Percentiles rank a stretch among this genome's conserved stretches.
phyloP scores from a whole-genome alignment of 2,888 invertebrate genomes.

The Ochropleura plecta region DNA sequence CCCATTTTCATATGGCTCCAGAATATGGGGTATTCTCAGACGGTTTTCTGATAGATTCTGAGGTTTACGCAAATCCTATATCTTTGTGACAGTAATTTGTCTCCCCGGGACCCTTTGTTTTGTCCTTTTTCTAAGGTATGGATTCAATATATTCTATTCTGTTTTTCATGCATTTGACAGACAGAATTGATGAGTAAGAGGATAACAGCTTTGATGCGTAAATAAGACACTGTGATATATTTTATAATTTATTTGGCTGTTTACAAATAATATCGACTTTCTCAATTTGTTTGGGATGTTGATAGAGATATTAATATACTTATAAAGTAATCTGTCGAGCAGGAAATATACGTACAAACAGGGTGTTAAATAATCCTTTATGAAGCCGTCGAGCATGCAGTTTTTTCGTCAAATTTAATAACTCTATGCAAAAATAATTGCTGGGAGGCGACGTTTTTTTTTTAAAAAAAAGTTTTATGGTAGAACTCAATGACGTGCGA shows the following conservation, averaged over 20 bases:
- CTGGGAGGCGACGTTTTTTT: no score
- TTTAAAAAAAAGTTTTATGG: no score
- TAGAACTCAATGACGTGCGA: no score
- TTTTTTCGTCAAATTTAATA: no score
- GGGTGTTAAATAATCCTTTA: no score
- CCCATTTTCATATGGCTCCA: conserved; percentile 69
- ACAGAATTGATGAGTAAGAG: conserved; percentile 42
- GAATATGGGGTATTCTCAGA: conserved; percentile 63
- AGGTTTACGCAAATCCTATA: conserved; percentile 69
- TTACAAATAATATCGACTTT: neutral
- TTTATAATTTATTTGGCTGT: neutral
- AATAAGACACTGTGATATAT: neutral
- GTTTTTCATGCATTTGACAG: conserved; percentile 51
- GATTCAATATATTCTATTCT: conserved; percentile 53
- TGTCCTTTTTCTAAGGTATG: conserved; percentile 57
- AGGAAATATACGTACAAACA: neutral
- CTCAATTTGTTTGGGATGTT: neutral
- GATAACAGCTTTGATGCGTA: conserved; percentile 30
- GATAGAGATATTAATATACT: neutral
- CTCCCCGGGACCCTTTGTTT: conserved; percentile 70
- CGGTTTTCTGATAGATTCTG: conserved; percentile 69
- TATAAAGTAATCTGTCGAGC: neutral
- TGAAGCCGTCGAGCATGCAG: no score
- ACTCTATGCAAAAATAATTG: no score
- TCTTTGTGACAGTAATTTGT: conserved; percentile 72